Evolutionary conservation across 2,888 invertebrate species (phyloP).

Genomic region (Xylota sylvarum): DNA sequence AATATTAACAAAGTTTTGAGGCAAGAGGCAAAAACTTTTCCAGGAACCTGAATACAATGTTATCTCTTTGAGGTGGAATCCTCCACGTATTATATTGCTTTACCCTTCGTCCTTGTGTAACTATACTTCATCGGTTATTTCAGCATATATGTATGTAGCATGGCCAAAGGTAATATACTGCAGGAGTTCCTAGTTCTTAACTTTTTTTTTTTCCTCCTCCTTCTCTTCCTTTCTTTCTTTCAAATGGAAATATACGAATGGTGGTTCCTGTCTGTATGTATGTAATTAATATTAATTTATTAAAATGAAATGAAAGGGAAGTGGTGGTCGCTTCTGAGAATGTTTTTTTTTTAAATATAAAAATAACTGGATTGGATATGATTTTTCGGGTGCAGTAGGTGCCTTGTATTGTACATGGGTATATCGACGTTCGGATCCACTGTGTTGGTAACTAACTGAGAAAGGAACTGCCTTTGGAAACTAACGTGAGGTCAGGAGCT

Average conservation of each 20-base stretch:
- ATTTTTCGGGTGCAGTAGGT: too few relatives aligned
- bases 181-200: slow-evolving; percentile 1
- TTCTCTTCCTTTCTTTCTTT: slow-evolving; percentile 6
- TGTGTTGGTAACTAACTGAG: too few relatives aligned
- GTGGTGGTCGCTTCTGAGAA: background rate
- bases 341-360: too few relatives aligned
- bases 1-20: slow-evolving; percentile 71
- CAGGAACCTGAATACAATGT: slow-evolving; percentile 58
- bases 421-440: too few relatives aligned
- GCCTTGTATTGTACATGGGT: too few relatives aligned
- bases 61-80: slow-evolving; percentile 61
- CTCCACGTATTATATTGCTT: slow-evolving; percentile 63
- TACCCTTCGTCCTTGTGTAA: slow-evolving; percentile 54
- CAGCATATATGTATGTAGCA: background rate
- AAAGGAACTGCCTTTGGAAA: too few relatives aligned
- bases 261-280: slow-evolving; percentile 22
- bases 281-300: slow-evolving; percentile 58
- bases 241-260: slow-evolving; percentile 32
- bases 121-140: slow-evolving; percentile 57
- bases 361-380: too few relatives aligned
- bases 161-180: background rate
- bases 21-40: slow-evolving; percentile 46
- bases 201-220: background rate
- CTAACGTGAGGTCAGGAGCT: too few relatives aligned
- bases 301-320: slow-evolving; percentile 7